Evolutionary conservation across 2,888 invertebrate species (phyloP).

Genomic region (Apodemia zela): DNA sequence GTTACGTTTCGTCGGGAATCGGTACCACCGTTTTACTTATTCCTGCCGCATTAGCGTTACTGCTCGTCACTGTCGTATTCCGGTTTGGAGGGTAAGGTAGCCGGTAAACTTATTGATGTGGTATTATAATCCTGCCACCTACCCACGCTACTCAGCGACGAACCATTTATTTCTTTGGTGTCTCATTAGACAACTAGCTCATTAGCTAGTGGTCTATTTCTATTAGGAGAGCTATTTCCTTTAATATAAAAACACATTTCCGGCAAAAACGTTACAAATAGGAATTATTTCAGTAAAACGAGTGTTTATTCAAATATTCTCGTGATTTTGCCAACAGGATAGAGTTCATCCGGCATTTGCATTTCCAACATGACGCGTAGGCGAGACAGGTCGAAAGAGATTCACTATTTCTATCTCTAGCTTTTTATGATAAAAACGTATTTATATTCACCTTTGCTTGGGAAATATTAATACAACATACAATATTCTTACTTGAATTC

Average conservation of each 20-base stretch:
- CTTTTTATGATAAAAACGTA: slow-evolving; percentile 1
- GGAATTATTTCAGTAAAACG: background rate
- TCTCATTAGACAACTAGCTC: too few relatives aligned
- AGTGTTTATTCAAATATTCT: background rate
- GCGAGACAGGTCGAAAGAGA: background rate
- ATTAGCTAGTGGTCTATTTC: too few relatives aligned
- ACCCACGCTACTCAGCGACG: too few relatives aligned
- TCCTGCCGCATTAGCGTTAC: too few relatives aligned
- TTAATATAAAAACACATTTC: background rate
- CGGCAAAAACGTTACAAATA: background rate
- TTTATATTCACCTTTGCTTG: background rate
- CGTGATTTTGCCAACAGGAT: background rate
- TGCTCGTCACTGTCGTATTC: too few relatives aligned
- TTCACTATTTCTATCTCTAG: background rate
- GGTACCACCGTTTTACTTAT: too few relatives aligned
- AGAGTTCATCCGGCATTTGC: slow-evolving; percentile 1
- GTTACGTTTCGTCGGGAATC: too few relatives aligned
- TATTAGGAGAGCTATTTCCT: too few relatives aligned
- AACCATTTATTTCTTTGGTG: too few relatives aligned
- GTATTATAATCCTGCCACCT: too few relatives aligned
- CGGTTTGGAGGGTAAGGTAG: too few relatives aligned
- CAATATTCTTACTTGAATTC: background rate
- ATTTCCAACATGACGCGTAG: background rate
- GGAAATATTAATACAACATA: background rate
- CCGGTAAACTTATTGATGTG: too few relatives aligned